Conservation (phyloP, 2,888 invertebrate genomes). For the Nomada goodeniana region DNA sequence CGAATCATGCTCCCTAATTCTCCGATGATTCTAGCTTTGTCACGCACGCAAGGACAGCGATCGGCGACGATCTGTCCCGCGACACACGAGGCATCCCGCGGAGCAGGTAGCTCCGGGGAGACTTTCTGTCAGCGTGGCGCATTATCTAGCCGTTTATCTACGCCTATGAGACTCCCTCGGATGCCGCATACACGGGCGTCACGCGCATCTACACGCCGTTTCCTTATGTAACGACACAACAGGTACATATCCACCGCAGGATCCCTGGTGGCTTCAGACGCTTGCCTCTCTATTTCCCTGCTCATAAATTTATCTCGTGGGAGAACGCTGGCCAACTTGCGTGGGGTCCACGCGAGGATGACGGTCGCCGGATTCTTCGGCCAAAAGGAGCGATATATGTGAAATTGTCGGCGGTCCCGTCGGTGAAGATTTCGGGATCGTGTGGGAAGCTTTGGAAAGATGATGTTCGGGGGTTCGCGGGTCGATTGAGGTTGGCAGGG, state of each 20-base stretch:
- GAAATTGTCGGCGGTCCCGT: conserved; percentile 20
- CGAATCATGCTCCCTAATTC: conserved; percentile 82
- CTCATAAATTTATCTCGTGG: conserved; percentile 75
- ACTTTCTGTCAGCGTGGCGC: conserved; percentile 74
- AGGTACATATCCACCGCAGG: conserved; percentile 52
- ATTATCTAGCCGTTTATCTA: conserved; percentile 70
- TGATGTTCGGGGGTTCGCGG: not conserved
- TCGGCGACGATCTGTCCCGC: conserved; percentile 73
- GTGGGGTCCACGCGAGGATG: conserved; percentile 79
- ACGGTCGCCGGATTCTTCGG: conserved; percentile 71
- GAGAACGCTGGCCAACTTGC: conserved; percentile 75
- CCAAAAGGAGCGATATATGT: conserved; percentile 18
- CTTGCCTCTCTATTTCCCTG: conserved; percentile 62
- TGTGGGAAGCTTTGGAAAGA: not conserved
- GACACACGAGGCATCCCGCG: conserved; percentile 72
- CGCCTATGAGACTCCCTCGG: conserved; percentile 58
- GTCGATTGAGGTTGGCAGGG: not conserved
- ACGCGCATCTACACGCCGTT: conserved; percentile 49
- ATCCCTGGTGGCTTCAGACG: conserved; percentile 35
- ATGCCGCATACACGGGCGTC: conserved; percentile 47
- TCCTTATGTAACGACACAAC: conserved; percentile 68
- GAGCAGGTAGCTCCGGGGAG: conserved; percentile 76
- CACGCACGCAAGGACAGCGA: conserved; percentile 48
- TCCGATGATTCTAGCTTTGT: conserved; percentile 69
- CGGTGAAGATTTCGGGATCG: not conserved